Evolutionary conservation across 2,888 invertebrate genomes (phyloP).

Genomic region (Latrodectus elegans): DNA sequence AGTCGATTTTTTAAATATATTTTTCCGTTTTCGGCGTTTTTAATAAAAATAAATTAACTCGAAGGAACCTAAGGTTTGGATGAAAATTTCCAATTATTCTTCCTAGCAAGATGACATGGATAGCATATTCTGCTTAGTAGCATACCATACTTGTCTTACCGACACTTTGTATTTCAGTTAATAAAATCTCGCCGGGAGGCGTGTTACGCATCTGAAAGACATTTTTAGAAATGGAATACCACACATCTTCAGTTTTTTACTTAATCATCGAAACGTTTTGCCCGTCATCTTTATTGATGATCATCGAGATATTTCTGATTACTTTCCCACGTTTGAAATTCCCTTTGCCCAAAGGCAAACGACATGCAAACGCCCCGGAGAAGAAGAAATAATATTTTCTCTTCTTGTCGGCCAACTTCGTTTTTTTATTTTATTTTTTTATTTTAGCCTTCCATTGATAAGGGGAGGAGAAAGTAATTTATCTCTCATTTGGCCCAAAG

Average conservation of each 20-base stretch:
- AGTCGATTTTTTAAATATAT: no score
- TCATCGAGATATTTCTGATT: background rate
- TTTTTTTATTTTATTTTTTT: conserved; percentile 11
- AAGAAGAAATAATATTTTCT: conserved; percentile 10
- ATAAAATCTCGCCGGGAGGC: no score
- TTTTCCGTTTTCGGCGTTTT: no score
- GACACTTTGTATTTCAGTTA: no score
- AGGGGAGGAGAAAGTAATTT: conserved; percentile 28
- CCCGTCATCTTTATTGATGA: conserved; percentile 49
- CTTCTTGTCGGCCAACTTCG: conserved; percentile 21
- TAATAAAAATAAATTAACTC: no score
- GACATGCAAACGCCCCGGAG: conserved; percentile 10
- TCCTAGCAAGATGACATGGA: no score
- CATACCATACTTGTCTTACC: no score
- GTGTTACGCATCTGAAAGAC: no score
- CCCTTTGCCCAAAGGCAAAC: conserved; percentile 28
- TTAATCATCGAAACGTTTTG: conserved; percentile 33
- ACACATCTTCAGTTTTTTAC: background rate
- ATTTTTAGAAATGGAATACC: background rate
- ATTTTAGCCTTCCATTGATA: conserved; percentile 8
- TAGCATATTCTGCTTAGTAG: no score
- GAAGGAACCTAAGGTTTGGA: no score
- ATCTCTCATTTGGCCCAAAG: conserved; percentile 20
- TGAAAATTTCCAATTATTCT: no score
- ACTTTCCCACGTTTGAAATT: conserved; percentile 42